Conservation (phyloP, 2,888 invertebrate species). For the Embidobia sp. region DNA sequence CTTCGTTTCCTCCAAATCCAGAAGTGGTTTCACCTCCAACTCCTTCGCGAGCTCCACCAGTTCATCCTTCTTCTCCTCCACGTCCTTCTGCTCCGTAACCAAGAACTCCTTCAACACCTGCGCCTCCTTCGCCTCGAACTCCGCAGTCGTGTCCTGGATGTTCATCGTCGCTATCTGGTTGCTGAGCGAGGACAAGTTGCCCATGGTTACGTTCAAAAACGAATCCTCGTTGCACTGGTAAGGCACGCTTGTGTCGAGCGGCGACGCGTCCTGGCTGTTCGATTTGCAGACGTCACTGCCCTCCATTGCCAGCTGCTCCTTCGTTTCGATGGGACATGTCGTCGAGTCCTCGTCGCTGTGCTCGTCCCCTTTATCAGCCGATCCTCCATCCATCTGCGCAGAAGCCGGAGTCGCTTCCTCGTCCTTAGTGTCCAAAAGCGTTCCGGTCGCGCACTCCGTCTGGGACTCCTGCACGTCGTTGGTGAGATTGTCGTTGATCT, state of each 20-base stretch:
- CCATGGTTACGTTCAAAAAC: too few relatives aligned
- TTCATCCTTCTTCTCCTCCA: constrained; percentile 60
- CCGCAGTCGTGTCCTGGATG: constrained; percentile 45
- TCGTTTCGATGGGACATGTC: constrained; percentile 45
- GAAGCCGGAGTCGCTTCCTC: neutral
- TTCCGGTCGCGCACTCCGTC: too few relatives aligned
- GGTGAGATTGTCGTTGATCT: constrained; percentile 13
- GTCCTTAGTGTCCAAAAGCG: neutral
- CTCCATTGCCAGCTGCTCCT: constrained; percentile 25
- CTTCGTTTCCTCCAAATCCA: constrained; percentile 7
- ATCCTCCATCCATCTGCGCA: neutral
- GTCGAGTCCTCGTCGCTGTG: constrained; percentile 43
- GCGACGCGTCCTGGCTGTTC: constrained; percentile 28
- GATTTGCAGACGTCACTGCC: constrained; percentile 25
- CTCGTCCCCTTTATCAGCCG: neutral
- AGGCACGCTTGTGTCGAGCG: constrained; percentile 35
- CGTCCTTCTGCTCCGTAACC: constrained; percentile 63
- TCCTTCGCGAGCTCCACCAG: constrained; percentile 68
- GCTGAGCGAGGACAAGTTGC: constrained; percentile 12
- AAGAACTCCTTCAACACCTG: constrained; percentile 63
- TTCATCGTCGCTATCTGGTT: constrained; percentile 1
- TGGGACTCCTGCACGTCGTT: neutral
- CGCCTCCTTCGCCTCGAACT: constrained; percentile 55
- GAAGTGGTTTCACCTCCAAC: constrained; percentile 31
- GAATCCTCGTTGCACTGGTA: constrained; percentile 21